Base-by-base conservation (phyloP, 2,888 invertebrate genomes). In the Stomorhina lunata region DNA sequence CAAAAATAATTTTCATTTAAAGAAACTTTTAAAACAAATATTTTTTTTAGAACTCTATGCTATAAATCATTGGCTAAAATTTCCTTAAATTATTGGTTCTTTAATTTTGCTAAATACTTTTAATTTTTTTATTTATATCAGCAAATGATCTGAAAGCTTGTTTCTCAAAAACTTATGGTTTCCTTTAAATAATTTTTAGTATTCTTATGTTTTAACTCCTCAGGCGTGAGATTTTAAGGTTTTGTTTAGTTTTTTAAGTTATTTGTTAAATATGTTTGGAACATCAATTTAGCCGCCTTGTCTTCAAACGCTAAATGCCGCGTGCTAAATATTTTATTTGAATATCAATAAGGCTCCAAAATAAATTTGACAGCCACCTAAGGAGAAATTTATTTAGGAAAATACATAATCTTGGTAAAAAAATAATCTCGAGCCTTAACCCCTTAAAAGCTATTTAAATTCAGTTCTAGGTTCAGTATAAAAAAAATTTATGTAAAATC, bases 51-150 rank as follows among this genome's bases (percentile, higher is more conserved):
- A 4, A 2, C 2, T 20, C 27, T n/a, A 40, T 4, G 3, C 17
- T 4, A 73, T 81, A 81, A 81, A 81, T 81, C 81, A 73, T 69
- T 37, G 15, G 1, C 4, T 7, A 40, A 68, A n/a, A 88, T 87
- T 88, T 88, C 84, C 81, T 79, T 85, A 89, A 89, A 89, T 89
- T 89, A 89, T 87, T 89, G 86, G 78, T 65, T 75, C 12, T 83
- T 85, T 77, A 80, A 61, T 40, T 57, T 66, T 43, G 80, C 69
- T 83, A 83, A 82, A 81, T 83, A 84, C 78, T 72, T 68, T 73
- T 63, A 34, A 65, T 48, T 7, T 43, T 53, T 32, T 17, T 12
- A 12, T 53, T 4, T 12, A 37, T 59, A 63, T 40, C 48, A 59
- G 32, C 22, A 32, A 65, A 61, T 72, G 48, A 80, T 76, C 57